phyloP scores from a whole-genome alignment of 1,140 invertebrate species.

The Cydia splendana region DNA sequence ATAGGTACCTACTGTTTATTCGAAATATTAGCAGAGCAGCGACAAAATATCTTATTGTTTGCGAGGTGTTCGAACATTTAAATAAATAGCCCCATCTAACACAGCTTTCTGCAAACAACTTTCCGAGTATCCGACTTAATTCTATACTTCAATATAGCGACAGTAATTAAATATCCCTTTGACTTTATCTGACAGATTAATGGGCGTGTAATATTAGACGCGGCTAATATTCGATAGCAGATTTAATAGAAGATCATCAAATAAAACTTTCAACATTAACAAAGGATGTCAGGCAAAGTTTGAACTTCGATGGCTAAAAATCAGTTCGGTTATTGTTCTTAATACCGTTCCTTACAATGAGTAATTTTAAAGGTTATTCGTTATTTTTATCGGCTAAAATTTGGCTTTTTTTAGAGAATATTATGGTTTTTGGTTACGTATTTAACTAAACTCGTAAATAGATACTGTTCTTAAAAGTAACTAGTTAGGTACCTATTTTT shows the following conservation, averaged over 20 bases:
- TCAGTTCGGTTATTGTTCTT: background rate
- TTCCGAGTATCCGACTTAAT: background rate
- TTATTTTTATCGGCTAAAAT: background rate
- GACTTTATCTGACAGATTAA: background rate
- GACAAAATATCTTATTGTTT: background rate
- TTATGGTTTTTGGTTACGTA: too few relatives aligned
- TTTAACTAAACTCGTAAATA: too few relatives aligned
- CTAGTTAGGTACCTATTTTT: too few relatives aligned
- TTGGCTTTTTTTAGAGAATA: background rate
- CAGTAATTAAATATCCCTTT: constrained; percentile 1
- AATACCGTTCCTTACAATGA: background rate
- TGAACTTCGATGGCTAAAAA: background rate
- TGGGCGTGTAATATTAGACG: background rate
- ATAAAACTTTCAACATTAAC: background rate
- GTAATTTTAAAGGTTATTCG: background rate
- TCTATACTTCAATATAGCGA: background rate
- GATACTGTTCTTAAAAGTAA: too few relatives aligned
- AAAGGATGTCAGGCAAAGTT: constrained; percentile 13
- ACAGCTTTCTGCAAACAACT: background rate
- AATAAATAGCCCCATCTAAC: background rate
- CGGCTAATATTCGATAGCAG: background rate
- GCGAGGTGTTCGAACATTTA: background rate
- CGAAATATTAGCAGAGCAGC: background rate
- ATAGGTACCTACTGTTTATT: too few relatives aligned
- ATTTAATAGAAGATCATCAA: constrained; percentile 3